Evolutionary conservation across 2,888 invertebrate species (phyloP).

Genomic region (Drosophila hamatofila): DNA sequence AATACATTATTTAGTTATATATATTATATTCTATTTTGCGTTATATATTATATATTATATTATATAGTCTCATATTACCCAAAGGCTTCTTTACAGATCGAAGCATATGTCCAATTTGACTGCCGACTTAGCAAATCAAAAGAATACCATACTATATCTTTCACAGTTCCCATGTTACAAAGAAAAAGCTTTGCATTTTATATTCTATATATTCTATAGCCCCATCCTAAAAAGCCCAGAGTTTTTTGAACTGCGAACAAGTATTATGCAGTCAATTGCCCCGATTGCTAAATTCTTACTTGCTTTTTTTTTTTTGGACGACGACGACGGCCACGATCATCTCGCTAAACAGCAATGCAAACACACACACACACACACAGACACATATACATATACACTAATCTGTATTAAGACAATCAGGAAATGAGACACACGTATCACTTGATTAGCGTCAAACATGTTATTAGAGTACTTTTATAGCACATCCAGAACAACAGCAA

Average conservation of each 20-base stretch:
- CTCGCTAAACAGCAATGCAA: slow-evolving; percentile 17
- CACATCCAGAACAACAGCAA: not conserved
- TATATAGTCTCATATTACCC: no score
- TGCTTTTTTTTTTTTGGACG: not conserved
- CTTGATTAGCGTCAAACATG: slow-evolving; percentile 48
- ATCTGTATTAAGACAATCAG: slow-evolving; percentile 66
- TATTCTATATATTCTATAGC: not conserved
- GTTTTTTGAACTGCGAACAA: not conserved
- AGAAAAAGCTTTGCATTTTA: not conserved
- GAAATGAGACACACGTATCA: slow-evolving; percentile 51
- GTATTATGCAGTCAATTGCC: not conserved
- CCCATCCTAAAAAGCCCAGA: not conserved
- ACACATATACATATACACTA: not conserved
- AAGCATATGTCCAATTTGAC: no score
- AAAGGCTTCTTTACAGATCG: no score
- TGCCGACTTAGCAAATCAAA: no score
- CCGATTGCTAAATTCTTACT: not conserved
- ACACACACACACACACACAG: not conserved
- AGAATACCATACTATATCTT: no score
- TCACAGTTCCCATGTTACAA: no score
- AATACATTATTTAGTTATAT: no score
- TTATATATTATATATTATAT: no score
- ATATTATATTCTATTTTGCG: no score
- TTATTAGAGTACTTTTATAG: slow-evolving; percentile 25
- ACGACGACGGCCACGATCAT: slow-evolving; percentile 11